Base-by-base conservation (phyloP, 2,888 invertebrate genomes). In the Drosophila merina region DNA sequence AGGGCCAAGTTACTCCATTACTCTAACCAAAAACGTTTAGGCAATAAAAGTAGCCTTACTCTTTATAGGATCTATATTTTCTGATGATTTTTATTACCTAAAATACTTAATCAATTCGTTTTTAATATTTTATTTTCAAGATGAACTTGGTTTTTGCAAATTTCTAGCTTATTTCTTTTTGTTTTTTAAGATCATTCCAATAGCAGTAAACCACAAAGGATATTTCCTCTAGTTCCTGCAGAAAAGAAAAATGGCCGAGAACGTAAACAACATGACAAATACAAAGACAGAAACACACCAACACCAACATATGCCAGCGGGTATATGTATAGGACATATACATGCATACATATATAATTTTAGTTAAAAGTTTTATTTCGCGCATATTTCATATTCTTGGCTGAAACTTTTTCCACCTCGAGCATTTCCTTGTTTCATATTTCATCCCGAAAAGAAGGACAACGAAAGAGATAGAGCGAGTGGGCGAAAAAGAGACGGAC, bases 351-450 rank as follows among this genome's bases (percentile, higher is more conserved):
- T 86, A 86, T 84, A 86, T 88, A 88, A 84, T 85, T 85, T 88
- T 84, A 85, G 88, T 85, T 85, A 88, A 85, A 85, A 85, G 88
- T 85, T 85, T 85, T 85, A 88, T 88, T 85, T 86, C 74, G 64
- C 81, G 77, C 88, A 85, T 85, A 85, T 85, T 85, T 85, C 85
- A 85, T 84, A 88, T 84, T 71, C 74, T 80, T 77, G 74, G 63
- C 68, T 79, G 69, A 72, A 86, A 83, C 73, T 83, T 88, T 79
- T 82, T 64, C 59, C 82, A 60, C 68, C 66, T 76, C 70, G 55
- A 72, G 66, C 78, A 84, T 75, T 86, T 77, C 80, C 86, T 83
- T 80, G 69, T 88, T 88, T 82, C 83, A 86, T 83, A 83, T 88
- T 82, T 88, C 76, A 88, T 79, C 67, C 72, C 77, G 69, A 47